Evolutionary conservation across 2,113 vertebrate genomes (phyloP).

Genomic region (Ia io): DNA sequence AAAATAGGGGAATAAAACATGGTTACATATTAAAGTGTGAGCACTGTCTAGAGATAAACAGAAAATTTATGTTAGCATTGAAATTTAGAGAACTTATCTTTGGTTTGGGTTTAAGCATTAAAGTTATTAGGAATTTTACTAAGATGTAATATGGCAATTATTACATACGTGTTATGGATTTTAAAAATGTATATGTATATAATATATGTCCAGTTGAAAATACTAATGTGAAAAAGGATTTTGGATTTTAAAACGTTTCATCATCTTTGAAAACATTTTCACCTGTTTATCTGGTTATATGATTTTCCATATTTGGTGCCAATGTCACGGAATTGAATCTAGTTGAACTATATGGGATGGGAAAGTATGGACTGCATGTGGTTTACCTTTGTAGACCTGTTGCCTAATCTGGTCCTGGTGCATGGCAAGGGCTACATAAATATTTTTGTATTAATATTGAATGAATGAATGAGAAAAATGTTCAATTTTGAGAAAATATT

Average conservation of each 20-base stretch:
- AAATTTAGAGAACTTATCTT: slow-evolving; percentile 49
- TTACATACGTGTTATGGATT: background rate
- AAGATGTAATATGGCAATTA: background rate
- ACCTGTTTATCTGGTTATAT: background rate
- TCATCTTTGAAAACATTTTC: background rate
- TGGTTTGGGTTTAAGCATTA: background rate
- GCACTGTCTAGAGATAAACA: slow-evolving; percentile 16
- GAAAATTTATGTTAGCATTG: slow-evolving; percentile 53
- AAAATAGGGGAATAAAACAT: slow-evolving; percentile 56
- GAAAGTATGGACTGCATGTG: background rate
- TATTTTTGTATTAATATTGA: background rate
- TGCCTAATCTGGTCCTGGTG: background rate
- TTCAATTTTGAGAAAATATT: background rate
- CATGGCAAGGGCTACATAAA: background rate
- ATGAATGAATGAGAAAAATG: background rate
- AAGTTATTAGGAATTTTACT: slow-evolving; percentile 33
- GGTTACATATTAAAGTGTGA: slow-evolving; percentile 41
- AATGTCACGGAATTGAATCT: background rate
- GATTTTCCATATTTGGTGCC: background rate
- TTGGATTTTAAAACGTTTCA: background rate
- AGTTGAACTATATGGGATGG: background rate
- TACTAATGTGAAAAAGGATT: background rate
- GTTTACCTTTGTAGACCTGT: background rate
- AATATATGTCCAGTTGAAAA: background rate
- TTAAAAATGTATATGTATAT: background rate